phyloP scores from a whole-genome alignment of 2,113 vertebrate genomes.

The Carollia perspicillata region DNA sequence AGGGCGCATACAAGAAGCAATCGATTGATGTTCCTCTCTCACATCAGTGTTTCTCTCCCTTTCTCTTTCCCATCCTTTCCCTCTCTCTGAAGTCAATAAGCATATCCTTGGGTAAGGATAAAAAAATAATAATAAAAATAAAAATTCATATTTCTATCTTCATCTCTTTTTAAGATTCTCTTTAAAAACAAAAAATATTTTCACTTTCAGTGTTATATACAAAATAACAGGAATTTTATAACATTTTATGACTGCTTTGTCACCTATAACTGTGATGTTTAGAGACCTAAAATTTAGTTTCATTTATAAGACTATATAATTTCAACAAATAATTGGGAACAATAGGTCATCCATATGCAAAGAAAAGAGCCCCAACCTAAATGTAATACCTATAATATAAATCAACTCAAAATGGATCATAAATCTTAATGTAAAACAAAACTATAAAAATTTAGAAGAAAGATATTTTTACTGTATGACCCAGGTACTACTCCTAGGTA shows the following conservation, averaged over 20 bases:
- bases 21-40: too few relatives aligned
- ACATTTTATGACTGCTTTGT: neutral
- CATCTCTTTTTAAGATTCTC: neutral
- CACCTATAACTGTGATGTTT: neutral
- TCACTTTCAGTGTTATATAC: neutral
- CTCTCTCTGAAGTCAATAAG: too few relatives aligned
- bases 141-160: neutral
- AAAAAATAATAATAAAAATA: too few relatives aligned
- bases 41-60: too few relatives aligned
- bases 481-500: neutral
- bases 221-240: too few relatives aligned
- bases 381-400: neutral
- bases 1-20: too few relatives aligned
- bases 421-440: conserved; percentile 5
- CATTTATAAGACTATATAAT: neutral
- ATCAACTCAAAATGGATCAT: neutral
- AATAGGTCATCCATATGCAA: neutral
- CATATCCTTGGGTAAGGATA: too few relatives aligned
- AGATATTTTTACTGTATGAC: neutral
- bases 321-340: neutral
- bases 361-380: neutral
- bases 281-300: neutral
- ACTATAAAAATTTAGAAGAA: neutral
- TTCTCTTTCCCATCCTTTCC: too few relatives aligned
- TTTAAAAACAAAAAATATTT: conserved; percentile 11